Evolutionary conservation across 1,140 invertebrate genomes (phyloP), one percentile per base, ranked within the genome.

Genomic region (Euglossa dilemma): DNA sequence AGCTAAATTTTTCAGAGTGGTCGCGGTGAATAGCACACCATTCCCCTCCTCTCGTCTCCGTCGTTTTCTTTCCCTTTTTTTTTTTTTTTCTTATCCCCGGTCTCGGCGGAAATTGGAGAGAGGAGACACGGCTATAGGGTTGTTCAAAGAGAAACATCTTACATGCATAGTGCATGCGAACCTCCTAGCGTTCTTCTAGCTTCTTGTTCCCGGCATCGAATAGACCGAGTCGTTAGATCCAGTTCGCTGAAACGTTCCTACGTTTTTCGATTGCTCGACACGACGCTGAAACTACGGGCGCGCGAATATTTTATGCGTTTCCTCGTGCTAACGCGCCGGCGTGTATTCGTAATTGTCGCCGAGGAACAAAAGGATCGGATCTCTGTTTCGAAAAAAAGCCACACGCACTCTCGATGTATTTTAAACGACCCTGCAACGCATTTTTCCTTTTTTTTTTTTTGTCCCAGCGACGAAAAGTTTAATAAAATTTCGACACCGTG

Each of bases 1-100:
- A 85, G 89, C 85, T 91, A 85, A 92, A 92, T 92, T 92, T 92
- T 92, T 92, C 88, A 92, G 90, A 78, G 85, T 87, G 73, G 83
- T 80, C 86, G 77, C 74, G 79, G 63, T 92, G 90, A 92, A 92
- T 91, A 90, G 90, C 83, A 70, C 71, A 79, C 45, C 56, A 7
- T n/a, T n/a, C 18, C 25, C 18, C 18, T 12, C 45, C n/a, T 52
- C 36, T 23, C 12, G 11, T 23, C 36, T 12, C 8, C 16, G n/a
- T 82, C 76, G 52, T 36, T n/a, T 71, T 76, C 77, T 47, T 61
- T n/a, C 16, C 23, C 61, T 45, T 18, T 71, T 57, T 78, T 84
- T 66, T 16, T 43, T 23, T 72, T 67, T 78, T 86, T 72, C 56
- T 54, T 66, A 63, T 72, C 80, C 43, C 23, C 25, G 6, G 64